These are phyloP conservation scores for Sipunculus nudus DNA, from an alignment of 2,888 invertebrate species.

Conservation along the genomic window DNA sequence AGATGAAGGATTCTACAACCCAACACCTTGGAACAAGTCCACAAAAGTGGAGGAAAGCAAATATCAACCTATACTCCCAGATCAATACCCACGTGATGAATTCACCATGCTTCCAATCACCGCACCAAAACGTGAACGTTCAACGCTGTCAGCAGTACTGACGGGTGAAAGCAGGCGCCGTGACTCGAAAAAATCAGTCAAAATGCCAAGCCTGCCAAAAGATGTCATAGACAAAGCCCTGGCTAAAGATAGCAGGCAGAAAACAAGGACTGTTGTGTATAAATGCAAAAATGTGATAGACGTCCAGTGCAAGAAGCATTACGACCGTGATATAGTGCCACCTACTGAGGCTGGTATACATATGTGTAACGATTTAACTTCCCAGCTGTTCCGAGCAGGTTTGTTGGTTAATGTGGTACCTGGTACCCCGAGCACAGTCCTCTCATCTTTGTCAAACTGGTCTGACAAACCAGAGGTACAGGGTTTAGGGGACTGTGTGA, in stretches of 20 bases:
- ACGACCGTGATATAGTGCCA: constrained; percentile 45
- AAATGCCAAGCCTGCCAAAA: constrained; percentile 49
- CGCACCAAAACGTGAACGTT: constrained; percentile 8
- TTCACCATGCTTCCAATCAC: constrained; percentile 57
- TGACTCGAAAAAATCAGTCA: constrained; percentile 27
- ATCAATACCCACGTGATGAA: constrained; percentile 62
- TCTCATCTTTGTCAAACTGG: background rate
- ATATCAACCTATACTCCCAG: constrained; percentile 52
- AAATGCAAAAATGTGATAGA: constrained; percentile 59
- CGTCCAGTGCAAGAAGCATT: constrained; percentile 56
- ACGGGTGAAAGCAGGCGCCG: background rate
- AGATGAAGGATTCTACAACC: constrained; percentile 31
- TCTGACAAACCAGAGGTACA: constrained; percentile 4
- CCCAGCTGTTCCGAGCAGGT: constrained; percentile 20
- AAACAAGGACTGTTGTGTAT: constrained; percentile 51
- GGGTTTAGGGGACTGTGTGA: background rate
- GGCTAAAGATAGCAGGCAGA: constrained; percentile 16
- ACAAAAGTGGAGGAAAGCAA: constrained; percentile 47
- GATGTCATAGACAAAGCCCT: constrained; percentile 48
- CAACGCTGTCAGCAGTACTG: background rate
- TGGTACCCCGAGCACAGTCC: constrained; percentile 1
- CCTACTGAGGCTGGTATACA: constrained; percentile 44
- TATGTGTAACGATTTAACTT: constrained; percentile 15
- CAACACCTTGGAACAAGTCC: constrained; percentile 52
- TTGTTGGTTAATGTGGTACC: constrained; percentile 1